Evolutionary conservation across 2,113 vertebrate species (phyloP), one percentile per base, ranked within the genome.

Genomic region (Lonchura striata): DNA sequence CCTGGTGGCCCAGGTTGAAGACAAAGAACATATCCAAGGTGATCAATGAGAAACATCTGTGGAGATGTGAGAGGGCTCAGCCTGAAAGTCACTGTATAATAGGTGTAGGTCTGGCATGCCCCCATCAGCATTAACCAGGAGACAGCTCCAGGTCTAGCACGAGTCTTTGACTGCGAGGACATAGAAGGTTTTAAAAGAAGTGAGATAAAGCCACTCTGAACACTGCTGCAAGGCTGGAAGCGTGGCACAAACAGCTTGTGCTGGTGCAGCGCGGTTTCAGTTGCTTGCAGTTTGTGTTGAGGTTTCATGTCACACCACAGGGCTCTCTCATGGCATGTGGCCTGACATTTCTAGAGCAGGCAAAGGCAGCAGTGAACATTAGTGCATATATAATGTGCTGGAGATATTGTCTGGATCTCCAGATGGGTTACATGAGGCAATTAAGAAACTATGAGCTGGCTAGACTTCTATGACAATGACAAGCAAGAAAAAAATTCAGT

Each of bases 261-360:
- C 82, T 82, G 41, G 44, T 60, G 66, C 33, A n/a, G 47, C 1
- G 10, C 24, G 37, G 76, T 92, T 90, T 88, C 75, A 64, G 66
- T 4, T 80, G 59, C 59, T 69, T 1, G 0, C 46, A 80, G 31
- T 56, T 82, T 82, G 57, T 30, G 17, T 23, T 3, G 28, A 60
- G 52, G 78, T 75, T 93, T 85, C 21, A 4, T 10, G 24, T 37
- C 63, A 63, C 68, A 81, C 33, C 66, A 63, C 4, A 2, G 76
- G 63, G 46, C 46, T 54, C 42, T 42, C 35, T 47, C 30, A 10
- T 10, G 0, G 0, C 14, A 20, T 6, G 47, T 15, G 77, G n/a
- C n/a, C 63, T 86, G 85, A 77, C 63, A 33, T 77, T 88, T 78
- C 68, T 50, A 54, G 92, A 92, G 86, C 50, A 89, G 35, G 42